Percentiles rank a stretch among this genome's conserved stretches.
phyloP scores from a whole-genome alignment of 2,888 invertebrate genomes.

The Phortica okadai region DNA sequence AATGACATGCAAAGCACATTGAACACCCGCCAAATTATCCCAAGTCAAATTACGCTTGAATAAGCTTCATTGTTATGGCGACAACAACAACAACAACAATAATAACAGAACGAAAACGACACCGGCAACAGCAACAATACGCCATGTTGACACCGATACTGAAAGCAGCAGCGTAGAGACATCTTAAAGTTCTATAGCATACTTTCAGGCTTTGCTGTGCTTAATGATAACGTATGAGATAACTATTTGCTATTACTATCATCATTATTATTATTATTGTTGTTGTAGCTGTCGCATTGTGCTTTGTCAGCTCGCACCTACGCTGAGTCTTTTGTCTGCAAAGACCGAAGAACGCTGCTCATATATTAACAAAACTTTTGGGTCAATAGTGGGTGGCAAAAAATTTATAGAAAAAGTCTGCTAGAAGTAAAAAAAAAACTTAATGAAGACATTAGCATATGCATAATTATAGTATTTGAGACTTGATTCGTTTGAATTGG shows the following conservation, averaged over 20 bases:
- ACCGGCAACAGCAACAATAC: not conserved
- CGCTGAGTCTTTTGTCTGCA: no score
- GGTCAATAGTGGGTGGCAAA: not conserved
- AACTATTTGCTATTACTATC: not conserved
- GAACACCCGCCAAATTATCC: constrained; percentile 55
- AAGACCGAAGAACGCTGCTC: no score
- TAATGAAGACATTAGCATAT: constrained; percentile 29
- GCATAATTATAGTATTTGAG: constrained; percentile 22
- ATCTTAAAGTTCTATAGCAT: not conserved
- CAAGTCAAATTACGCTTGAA: constrained; percentile 52
- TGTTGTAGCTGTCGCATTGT: no score
- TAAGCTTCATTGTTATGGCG: constrained; percentile 33
- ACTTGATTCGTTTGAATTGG: constrained; percentile 11
- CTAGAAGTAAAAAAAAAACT: not conserved
- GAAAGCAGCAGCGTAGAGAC: not conserved
- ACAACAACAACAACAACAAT: not conserved
- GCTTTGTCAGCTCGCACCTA: no score
- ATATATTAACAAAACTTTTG: no score
- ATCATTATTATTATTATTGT: not conserved
- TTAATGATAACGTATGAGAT: constrained; percentile 1
- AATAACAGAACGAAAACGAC: not conserved
- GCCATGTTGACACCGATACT: no score
- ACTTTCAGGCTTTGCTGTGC: not conserved
- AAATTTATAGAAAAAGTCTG: not conserved
- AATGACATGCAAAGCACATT: constrained; percentile 49